Evolutionary conservation across 2,888 invertebrate genomes (phyloP).

Genomic region (Ennomos quercinarius): DNA sequence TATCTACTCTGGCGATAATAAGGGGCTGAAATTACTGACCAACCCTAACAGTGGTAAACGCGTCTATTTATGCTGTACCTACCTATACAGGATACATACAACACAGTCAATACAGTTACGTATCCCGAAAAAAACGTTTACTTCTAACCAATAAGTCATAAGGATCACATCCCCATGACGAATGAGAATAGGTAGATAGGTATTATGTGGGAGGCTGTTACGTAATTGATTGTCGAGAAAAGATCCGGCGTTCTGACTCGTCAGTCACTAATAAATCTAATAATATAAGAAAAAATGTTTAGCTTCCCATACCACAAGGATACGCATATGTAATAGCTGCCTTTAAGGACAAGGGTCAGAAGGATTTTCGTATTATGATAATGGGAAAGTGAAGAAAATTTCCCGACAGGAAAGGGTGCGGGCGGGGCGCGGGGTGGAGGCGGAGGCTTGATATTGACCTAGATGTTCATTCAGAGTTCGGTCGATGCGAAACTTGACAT

Average conservation of each 20-base stretch:
- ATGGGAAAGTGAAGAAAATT: constrained; percentile 67
- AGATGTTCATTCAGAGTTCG: constrained; percentile 85
- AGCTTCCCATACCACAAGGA: constrained; percentile 12
- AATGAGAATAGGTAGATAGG: constrained; percentile 13
- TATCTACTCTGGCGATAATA: constrained; percentile 3
- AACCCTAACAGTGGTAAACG: constrained; percentile 25
- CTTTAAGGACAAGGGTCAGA: constrained; percentile 47
- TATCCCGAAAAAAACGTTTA: constrained; percentile 15
- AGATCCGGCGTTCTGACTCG: constrained; percentile 6
- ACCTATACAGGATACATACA: background rate
- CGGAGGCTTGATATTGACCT: constrained; percentile 84
- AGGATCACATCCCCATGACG: constrained; percentile 16
- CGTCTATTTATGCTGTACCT: constrained; percentile 3
- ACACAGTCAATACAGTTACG: constrained; percentile 6
- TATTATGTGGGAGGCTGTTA: constrained; percentile 29
- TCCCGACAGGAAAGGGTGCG: constrained; percentile 61
- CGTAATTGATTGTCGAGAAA: constrained; percentile 33
- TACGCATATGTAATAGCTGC: constrained; percentile 26
- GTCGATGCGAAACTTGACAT: constrained; percentile 85
- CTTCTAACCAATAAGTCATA: constrained; percentile 13
- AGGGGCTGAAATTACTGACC: constrained; percentile 22
- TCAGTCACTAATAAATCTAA: constrained; percentile 19
- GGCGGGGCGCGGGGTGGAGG: constrained; percentile 56
- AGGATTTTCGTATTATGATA: constrained; percentile 65
- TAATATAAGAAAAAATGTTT: constrained; percentile 20